Evolutionary conservation across 2,113 vertebrate genomes (phyloP).

Genomic region (Plotosus lineatus): DNA sequence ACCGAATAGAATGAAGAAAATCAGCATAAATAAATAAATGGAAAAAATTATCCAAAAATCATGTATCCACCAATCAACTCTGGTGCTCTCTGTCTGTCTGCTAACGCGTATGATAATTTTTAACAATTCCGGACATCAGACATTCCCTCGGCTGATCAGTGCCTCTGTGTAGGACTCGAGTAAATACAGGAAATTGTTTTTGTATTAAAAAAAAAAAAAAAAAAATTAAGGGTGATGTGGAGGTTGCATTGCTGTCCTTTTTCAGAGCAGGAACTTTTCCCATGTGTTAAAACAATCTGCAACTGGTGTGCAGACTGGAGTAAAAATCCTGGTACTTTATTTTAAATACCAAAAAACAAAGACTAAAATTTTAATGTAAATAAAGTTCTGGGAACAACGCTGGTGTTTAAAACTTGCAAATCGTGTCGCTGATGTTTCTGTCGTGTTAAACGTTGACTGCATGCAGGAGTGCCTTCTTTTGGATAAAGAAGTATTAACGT

Average conservation of each 20-base stretch:
- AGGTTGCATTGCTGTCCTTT: constrained; percentile 55
- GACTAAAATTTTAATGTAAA: constrained; percentile 74
- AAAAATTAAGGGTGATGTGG: constrained; percentile 55
- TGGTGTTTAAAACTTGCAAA: constrained; percentile 72
- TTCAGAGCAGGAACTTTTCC: constrained; percentile 59
- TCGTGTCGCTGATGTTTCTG: constrained; percentile 60
- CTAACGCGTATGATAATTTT: too few relatives aligned
- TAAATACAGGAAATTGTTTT: constrained; percentile 57
- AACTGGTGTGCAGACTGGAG: constrained; percentile 73
- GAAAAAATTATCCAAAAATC: too few relatives aligned
- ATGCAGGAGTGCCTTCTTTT: constrained; percentile 71
- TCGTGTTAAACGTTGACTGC: constrained; percentile 59
- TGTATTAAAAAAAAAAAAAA: constrained; percentile 58
- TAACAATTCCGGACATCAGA: neutral
- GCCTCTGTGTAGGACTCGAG: constrained; percentile 43
- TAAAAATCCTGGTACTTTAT: constrained; percentile 73
- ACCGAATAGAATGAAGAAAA: too few relatives aligned
- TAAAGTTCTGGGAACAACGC: constrained; percentile 67
- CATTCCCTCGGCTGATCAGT: neutral
- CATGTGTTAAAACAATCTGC: constrained; percentile 64
- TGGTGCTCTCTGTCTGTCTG: too few relatives aligned
- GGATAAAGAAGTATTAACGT: constrained; percentile 66
- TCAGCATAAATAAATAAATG: too few relatives aligned
- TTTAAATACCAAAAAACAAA: constrained; percentile 80
- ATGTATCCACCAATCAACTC: too few relatives aligned